A percentile compares a stretch with the other conserved stretches of the same genome.
phyloP scores from a whole-genome alignment of 2,113 vertebrate genomes.

The Morone chrysops region DNA sequence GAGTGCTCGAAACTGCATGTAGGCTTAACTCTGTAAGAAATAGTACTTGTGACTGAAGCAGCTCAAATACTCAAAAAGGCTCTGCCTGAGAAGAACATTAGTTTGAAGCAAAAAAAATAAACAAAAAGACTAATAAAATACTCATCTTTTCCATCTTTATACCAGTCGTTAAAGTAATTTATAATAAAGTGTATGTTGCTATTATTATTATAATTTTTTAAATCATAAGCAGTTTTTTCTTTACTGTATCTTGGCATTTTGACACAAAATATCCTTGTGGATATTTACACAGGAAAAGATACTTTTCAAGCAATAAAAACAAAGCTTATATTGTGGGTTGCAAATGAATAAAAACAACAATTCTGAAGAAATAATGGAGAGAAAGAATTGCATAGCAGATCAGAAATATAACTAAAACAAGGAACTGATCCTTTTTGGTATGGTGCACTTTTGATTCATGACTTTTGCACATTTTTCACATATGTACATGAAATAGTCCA shows the following conservation, averaged over 20 bases:
- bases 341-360: constrained; percentile 83
- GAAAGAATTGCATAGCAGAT: constrained; percentile 96
- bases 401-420: constrained; percentile 88
- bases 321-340: constrained; percentile 89
- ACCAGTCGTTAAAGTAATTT: constrained; percentile 90
- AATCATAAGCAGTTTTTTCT: constrained; percentile 85
- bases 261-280: constrained; percentile 81
- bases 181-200: constrained; percentile 86
- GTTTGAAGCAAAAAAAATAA: constrained; percentile 78
- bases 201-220: constrained; percentile 72
- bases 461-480: constrained; percentile 79
- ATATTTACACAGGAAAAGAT: constrained; percentile 86
- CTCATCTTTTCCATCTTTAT: constrained; percentile 81
- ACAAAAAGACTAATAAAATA: constrained; percentile 79
- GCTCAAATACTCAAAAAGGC: constrained; percentile 91
- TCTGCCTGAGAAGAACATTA: constrained; percentile 93
- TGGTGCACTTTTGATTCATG: constrained; percentile 86
- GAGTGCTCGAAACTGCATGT: constrained; percentile 52
- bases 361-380: constrained; percentile 85
- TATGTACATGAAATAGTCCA: constrained; percentile 85
- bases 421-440: constrained; percentile 90
- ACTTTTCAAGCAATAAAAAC: constrained; percentile 86
- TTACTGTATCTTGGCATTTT: constrained; percentile 85
- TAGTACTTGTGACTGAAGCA: constrained; percentile 89
- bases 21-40: constrained; percentile 54